Base-by-base conservation (phyloP, 2,113 vertebrate species). In the Stegostoma tigrinum region DNA sequence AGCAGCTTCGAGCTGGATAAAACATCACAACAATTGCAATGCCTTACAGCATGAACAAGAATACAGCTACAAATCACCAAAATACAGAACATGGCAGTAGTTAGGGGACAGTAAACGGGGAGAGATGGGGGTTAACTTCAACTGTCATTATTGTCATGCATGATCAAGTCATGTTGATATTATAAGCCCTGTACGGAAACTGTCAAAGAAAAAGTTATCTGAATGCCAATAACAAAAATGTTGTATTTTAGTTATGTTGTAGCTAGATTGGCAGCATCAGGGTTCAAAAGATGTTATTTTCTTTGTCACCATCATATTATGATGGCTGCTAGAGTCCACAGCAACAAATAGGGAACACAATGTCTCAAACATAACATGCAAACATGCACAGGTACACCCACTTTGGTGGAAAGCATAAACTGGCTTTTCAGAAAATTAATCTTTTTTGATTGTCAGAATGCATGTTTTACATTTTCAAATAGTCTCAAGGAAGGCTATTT, bases 61-160 rank as follows among this genome's bases (percentile, higher is more conserved):
- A 48, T 48, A 95, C 67, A 45, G 38, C 66, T 68, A 14, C 30
- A 94, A 94, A 45, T 27, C 66, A 94, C 12, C 67, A 19, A 70
- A 67, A 68, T 34, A 66, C 67, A 70, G 67, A 42, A 72, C 48
- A 95, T 70, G 93, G 93, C 93, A 95, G 93, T 72, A 48, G 61
- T 89, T 89, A 24, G 6, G 8, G 48, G 23, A 30, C 14, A 17
- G 38, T 42, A 12, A 38, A 17, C 24, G n/a, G 48, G 70, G 24
- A 30, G 23, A 14, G 34, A n/a, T 14, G n/a, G n/a, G n/a, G 34
- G n/a, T 5, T 48, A 95, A 48, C 38, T 95, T 48, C 17, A 45
- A 70, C 48, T 70, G 38, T 42, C 24, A 38, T 72, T 27, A 42
- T n/a, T 94, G 15, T 24, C n/a, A 19, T 24, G 48, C 14, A n/a